A percentile compares a stretch with the other conserved stretches of the same genome.
Conservation (phyloP, 2,113 vertebrate genomes). For the Chlorodrepanis virens region DNA sequence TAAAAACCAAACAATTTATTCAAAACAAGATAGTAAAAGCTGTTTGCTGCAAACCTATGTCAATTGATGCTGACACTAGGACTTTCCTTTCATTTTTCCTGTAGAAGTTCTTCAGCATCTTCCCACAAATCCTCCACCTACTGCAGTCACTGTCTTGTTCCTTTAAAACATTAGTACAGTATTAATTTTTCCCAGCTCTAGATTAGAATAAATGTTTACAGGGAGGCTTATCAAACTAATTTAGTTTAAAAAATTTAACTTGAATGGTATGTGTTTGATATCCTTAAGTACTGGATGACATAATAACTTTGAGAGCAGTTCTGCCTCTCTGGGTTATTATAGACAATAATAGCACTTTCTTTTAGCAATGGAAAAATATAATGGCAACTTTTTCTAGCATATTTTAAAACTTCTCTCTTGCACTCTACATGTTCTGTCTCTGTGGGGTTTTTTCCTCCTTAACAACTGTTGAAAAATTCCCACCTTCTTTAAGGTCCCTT, state of each 20-base stretch:
- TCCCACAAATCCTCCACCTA: neutral
- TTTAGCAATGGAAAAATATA: neutral
- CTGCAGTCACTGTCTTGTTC: neutral
- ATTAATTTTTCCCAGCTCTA: neutral
- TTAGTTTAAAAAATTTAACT: neutral
- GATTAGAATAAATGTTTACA: neutral
- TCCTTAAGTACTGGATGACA: neutral
- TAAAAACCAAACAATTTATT: neutral
- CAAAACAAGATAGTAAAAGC: neutral
- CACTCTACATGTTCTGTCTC: neutral
- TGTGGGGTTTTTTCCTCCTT: neutral
- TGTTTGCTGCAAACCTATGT: neutral
- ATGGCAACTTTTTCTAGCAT: neutral
- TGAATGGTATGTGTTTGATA: neutral
- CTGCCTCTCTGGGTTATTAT: neutral
- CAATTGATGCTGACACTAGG: neutral
- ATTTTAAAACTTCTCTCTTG: neutral
- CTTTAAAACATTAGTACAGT: rapidly evolving
- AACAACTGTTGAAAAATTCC: neutral
- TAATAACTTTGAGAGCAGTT: neutral
- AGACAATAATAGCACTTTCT: neutral
- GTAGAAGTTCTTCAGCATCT: neutral
- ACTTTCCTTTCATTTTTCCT: neutral
- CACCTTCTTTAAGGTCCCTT: neutral
- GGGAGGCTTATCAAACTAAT: neutral